These are phyloP conservation scores for Lipophrys pholis DNA, from an alignment of 2,113 vertebrate genomes.

Conservation along the genomic window DNA sequence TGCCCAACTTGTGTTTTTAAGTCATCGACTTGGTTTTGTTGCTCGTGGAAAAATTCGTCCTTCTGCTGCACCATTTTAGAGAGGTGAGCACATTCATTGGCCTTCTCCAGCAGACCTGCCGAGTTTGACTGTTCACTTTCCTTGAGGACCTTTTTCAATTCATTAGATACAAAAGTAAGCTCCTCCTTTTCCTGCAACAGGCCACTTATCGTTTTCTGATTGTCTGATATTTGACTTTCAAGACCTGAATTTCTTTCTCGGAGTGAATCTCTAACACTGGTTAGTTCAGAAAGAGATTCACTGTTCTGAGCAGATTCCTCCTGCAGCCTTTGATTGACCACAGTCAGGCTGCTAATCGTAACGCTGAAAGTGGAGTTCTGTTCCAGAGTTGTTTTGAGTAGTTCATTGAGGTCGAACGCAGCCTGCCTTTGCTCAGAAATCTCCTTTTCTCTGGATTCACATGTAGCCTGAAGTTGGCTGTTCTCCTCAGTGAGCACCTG, in stretches of 20 bases:
- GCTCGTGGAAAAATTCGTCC: slow-evolving; percentile 69
- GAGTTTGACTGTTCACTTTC: slow-evolving; percentile 76
- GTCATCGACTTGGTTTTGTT: slow-evolving; percentile 73
- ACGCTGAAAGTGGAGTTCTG: slow-evolving; percentile 56
- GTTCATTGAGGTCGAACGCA: slow-evolving; percentile 69
- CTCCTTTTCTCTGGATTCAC: slow-evolving; percentile 72
- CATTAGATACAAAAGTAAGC: slow-evolving; percentile 67
- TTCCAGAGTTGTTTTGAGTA: slow-evolving; percentile 28
- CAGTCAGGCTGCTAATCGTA: slow-evolving; percentile 70
- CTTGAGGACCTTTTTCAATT: slow-evolving; percentile 71
- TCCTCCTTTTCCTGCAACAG: slow-evolving; percentile 80
- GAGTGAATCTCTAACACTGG: slow-evolving; percentile 64
- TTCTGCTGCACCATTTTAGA: slow-evolving; percentile 74
- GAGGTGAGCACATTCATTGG: slow-evolving; percentile 77
- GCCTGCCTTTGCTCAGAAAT: slow-evolving; percentile 67
- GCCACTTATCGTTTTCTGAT: slow-evolving; percentile 59
- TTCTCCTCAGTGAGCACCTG: slow-evolving; percentile 79
- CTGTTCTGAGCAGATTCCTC: slow-evolving; percentile 72
- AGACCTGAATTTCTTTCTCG: slow-evolving; percentile 67
- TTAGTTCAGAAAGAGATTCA: slow-evolving; percentile 65
- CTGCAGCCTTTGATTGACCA: slow-evolving; percentile 78
- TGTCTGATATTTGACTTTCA: slow-evolving; percentile 69
- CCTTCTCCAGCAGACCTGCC: slow-evolving; percentile 81
- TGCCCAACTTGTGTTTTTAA: slow-evolving; percentile 76
- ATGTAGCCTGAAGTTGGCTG: slow-evolving; percentile 64